These are phyloP conservation scores for Phortica magna DNA, from an alignment of 2,888 invertebrate genomes.

Conservation along the genomic window DNA sequence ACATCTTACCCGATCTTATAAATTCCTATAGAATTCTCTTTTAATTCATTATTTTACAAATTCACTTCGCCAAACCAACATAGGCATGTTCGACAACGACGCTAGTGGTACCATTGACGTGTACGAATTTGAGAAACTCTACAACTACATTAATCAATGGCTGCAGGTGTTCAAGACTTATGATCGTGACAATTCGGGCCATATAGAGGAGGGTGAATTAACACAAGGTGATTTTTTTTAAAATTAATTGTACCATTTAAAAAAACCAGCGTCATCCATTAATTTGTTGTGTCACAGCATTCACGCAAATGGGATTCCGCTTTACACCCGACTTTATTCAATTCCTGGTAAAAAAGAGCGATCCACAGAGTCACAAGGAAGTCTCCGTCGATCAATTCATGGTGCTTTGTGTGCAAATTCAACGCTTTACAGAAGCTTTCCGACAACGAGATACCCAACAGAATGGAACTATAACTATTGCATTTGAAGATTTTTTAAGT, in stretches of 20 bases:
- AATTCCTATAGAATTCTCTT: too few species aligned
- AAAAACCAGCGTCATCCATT: background rate
- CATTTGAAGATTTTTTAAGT: slow-evolving; percentile 93
- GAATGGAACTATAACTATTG: slow-evolving; percentile 89
- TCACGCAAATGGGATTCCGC: slow-evolving; percentile 92
- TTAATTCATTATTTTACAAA: too few species aligned
- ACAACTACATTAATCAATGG: slow-evolving; percentile 94
- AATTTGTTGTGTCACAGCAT: slow-evolving; percentile 79
- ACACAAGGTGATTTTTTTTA: slow-evolving; percentile 81
- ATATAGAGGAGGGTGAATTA: slow-evolving; percentile 89
- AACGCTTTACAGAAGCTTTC: slow-evolving; percentile 93
- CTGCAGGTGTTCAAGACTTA: slow-evolving; percentile 89
- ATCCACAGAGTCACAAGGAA: slow-evolving; percentile 81
- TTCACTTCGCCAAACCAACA: background rate
- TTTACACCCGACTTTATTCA: slow-evolving; percentile 88
- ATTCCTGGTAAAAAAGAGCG: slow-evolving; percentile 85
- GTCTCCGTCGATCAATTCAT: slow-evolving; percentile 93
- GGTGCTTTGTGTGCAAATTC: slow-evolving; percentile 92
- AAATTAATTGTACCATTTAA: background rate
- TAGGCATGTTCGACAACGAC: slow-evolving; percentile 93
- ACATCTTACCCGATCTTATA: too few species aligned
- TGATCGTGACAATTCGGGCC: slow-evolving; percentile 91
- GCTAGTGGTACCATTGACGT: slow-evolving; percentile 90
- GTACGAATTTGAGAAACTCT: slow-evolving; percentile 90
- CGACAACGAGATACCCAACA: slow-evolving; percentile 87